phyloP scores from a whole-genome alignment of 2,113 vertebrate genomes.

The Prunella himalayana region DNA sequence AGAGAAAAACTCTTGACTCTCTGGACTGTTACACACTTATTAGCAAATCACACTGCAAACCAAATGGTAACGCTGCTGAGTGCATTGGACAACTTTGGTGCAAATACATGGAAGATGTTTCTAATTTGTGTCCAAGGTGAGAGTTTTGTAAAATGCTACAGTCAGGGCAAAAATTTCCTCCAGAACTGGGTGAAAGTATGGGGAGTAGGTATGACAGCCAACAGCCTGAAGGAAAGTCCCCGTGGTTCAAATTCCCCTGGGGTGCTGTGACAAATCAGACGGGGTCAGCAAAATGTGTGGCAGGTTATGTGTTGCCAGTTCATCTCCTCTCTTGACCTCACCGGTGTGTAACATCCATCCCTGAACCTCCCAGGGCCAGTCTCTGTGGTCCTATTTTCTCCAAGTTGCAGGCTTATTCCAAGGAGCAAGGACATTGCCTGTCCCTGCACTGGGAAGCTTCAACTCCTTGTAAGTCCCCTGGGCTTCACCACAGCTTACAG shows the following conservation, averaged over 20 bases:
- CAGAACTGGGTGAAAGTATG: background rate
- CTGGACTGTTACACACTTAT: background rate
- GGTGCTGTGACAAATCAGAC: background rate
- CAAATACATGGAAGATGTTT: background rate
- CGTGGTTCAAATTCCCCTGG: background rate
- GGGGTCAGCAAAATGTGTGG: fast-evolving
- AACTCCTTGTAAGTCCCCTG: background rate
- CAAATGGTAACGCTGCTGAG: background rate
- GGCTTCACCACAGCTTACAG: background rate
- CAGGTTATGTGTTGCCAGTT: fast-evolving
- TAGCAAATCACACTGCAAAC: background rate
- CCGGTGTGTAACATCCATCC: fast-evolving
- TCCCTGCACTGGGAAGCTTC: background rate
- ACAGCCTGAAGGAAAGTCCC: background rate
- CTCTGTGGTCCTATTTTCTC: background rate
- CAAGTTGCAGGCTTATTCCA: background rate
- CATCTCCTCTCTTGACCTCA: fast-evolving
- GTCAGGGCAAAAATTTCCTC: background rate
- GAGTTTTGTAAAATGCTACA: background rate
- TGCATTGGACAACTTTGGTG: background rate
- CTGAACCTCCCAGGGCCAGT: background rate
- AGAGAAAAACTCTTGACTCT: background rate
- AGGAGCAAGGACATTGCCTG: background rate
- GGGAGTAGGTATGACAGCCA: background rate
- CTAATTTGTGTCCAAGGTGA: too few species aligned